Evolutionary conservation across 2,113 vertebrate species (phyloP).

Genomic region (Ochotona curzoniae): DNA sequence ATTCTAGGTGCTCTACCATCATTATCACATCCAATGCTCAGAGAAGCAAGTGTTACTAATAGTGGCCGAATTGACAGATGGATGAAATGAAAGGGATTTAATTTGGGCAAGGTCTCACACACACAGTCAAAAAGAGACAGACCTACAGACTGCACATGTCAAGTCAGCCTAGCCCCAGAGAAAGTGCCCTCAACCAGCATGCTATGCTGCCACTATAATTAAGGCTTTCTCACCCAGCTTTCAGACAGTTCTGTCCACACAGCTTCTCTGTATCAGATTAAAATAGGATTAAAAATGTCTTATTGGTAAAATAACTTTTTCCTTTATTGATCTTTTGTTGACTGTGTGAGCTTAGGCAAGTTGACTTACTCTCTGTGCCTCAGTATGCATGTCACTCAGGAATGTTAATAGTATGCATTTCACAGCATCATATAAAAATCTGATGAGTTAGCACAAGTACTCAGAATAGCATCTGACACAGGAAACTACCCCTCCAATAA

Average conservation of each 20-base stretch:
- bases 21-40: not conserved
- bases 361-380: not conserved
- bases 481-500: not conserved
- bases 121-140: not conserved
- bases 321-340: not conserved
- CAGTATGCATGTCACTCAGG: not conserved
- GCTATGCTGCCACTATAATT: not conserved
- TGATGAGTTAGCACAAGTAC: not conserved
- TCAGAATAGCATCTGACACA: not conserved
- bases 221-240: not conserved
- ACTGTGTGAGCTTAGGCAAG: not conserved
- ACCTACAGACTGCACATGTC: not conserved
- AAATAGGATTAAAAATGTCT: not conserved
- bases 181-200: not conserved
- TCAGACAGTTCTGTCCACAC: not conserved
- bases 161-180: not conserved
- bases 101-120: not conserved
- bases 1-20: not conserved
- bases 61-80: not conserved
- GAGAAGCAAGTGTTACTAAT: not conserved
- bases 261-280: not conserved
- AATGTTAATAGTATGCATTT: not conserved
- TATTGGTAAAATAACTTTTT: not conserved
- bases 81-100: not conserved
- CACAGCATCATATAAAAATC: not conserved